phyloP scores from a whole-genome alignment of 2,888 invertebrate species.

The Pinctada fucata region DNA sequence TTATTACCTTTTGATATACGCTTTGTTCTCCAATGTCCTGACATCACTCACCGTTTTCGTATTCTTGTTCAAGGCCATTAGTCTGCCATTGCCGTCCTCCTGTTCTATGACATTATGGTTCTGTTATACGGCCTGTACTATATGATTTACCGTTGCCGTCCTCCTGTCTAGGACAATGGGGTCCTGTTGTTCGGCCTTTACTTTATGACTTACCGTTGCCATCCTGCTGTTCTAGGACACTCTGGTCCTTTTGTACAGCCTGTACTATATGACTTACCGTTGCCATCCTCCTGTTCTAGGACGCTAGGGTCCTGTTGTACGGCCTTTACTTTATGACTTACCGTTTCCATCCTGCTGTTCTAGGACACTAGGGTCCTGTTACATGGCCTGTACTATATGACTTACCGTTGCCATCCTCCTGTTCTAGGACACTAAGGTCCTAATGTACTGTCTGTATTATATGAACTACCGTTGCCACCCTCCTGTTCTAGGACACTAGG shows the following conservation, averaged over 20 bases:
- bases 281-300: slow-evolving; percentile 63
- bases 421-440: slow-evolving; percentile 66
- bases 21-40: too few relatives aligned
- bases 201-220: slow-evolving; percentile 58
- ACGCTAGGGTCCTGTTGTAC: slow-evolving; percentile 66
- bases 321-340: slow-evolving; percentile 52
- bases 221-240: slow-evolving; percentile 63
- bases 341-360: background rate
- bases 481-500: too few relatives aligned
- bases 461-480: too few relatives aligned
- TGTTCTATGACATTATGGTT: slow-evolving; percentile 67
- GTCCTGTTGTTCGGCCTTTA: slow-evolving; percentile 61
- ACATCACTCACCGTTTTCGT: too few relatives aligned
- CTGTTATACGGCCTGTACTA: slow-evolving; percentile 59
- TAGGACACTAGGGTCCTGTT: too few relatives aligned
- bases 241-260: slow-evolving; percentile 65
- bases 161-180: slow-evolving; percentile 62
- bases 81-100: slow-evolving; percentile 61
- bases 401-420: slow-evolving; percentile 63
- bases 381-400: too few relatives aligned
- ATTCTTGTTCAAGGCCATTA: too few relatives aligned
- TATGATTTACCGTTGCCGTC: slow-evolving; percentile 60
- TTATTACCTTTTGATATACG: too few relatives aligned
- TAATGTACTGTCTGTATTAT: slow-evolving; percentile 54
- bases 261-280: slow-evolving; percentile 54